phyloP scores from a whole-genome alignment of 2,888 invertebrate species.

The Smittia aterrima region DNA sequence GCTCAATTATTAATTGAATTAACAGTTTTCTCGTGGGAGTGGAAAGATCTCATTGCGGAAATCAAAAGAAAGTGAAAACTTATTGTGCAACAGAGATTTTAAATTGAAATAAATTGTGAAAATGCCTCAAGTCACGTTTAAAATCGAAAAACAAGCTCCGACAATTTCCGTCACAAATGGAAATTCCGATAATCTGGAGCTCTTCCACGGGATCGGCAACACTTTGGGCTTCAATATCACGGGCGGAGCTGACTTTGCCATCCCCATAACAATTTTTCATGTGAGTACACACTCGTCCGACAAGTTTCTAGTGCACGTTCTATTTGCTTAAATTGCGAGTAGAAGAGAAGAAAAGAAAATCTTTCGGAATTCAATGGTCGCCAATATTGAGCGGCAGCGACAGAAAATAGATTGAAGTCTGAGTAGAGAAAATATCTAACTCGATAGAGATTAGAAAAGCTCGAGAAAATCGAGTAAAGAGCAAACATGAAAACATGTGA shows the following conservation, averaged over 20 bases:
- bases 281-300: slow-evolving; percentile 45
- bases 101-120: background rate
- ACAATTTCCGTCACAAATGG: slow-evolving; percentile 1
- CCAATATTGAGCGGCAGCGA: slow-evolving; percentile 7
- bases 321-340: slow-evolving; percentile 13
- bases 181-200: slow-evolving; percentile 25
- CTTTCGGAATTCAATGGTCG: slow-evolving; percentile 25
- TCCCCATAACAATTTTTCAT: slow-evolving; percentile 55
- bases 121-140: slow-evolving; percentile 31
- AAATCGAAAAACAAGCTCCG: slow-evolving; percentile 35
- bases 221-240: slow-evolving; percentile 53
- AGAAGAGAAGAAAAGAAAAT: slow-evolving; percentile 1
- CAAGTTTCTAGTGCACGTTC: slow-evolving; percentile 21
- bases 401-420: slow-evolving; percentile 21
- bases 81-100: background rate
- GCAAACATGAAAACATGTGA: slow-evolving; percentile 29
- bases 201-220: slow-evolving; percentile 37
- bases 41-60: background rate
- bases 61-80: slow-evolving; percentile 4
- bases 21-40: background rate
- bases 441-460: background rate
- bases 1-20: slow-evolving; percentile 4
- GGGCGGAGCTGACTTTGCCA: slow-evolving; percentile 54
- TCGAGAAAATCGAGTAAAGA: no score
- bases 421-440: background rate